Base-by-base conservation (phyloP, 2,797 vertebrate genomes). In the Percopsis omiscomaycus region DNA sequence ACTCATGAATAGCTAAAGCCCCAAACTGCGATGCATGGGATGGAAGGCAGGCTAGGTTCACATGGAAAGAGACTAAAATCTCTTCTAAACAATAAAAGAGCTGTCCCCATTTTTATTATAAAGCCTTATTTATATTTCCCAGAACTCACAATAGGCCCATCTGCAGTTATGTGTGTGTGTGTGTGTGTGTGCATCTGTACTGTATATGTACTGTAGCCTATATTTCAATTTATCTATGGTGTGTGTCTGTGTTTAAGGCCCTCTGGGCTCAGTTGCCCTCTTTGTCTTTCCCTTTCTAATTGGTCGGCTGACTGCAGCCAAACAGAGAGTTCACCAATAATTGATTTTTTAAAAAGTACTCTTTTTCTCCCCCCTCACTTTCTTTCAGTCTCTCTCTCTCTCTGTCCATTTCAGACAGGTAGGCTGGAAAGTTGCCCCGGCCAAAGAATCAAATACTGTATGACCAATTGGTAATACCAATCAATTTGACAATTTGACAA, bases 221-320 rank as follows among this genome's bases (percentile, higher is more conserved):
- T 22, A 22, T 22, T 22, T 22, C 22, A 22, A 22, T 22, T 22
- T 22, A 22, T 22, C 22, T 22, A 22, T 22, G 22, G 37, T 61
- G 61, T 61, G 44, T 44, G 58, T 66, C 3, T 15, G 45, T 13
- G 64, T 32, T 73, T 80, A 59, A 64, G 66, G 54, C 77, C 83
- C 81, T 73, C 62, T 55, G 74, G 86, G 77, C 77, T 69, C 69
- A 32, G 54, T 71, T 86, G 87, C 74, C 84, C 84, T 86, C 81
- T 81, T 82, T 86, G 78, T 69, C 80, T 84, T 80, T 86, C 75
- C 66, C 73, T 72, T 80, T 69, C 71, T 84, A 84, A 86, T 88
- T 84, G 82, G 73, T 67, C 51, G 49, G 67, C 64, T 29, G 77
- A 71, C 74, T 65, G 16, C 72, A 75, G 73, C 67, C 69, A 64